Conservation (phyloP, 2,888 invertebrate species). For the Chromoteleia sp. region DNA sequence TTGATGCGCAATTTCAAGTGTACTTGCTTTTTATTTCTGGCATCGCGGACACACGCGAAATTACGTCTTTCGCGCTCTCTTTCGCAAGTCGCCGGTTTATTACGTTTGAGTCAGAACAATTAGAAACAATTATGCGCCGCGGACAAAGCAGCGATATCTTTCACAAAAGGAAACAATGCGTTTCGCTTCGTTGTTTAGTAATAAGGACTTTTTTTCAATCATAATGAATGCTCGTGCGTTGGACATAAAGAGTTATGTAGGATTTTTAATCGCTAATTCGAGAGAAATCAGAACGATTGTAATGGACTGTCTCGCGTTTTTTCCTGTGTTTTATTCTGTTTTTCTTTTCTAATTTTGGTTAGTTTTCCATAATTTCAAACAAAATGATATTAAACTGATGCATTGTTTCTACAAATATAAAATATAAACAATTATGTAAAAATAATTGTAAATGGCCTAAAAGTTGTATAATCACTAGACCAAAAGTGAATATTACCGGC, state of each 20-base stretch:
- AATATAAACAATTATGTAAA: no score
- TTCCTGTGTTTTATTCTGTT: background rate
- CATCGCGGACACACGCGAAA: conserved; percentile 40
- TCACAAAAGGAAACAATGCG: conserved; percentile 33
- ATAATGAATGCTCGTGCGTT: background rate
- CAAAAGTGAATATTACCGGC: no score
- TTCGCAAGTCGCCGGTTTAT: conserved; percentile 40
- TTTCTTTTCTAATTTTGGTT: no score
- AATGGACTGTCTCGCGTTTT: background rate
- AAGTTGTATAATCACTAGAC: no score
- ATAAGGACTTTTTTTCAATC: conserved; percentile 14
- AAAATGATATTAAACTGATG: no score
- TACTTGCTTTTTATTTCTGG: conserved; percentile 22
- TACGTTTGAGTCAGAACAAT: conserved; percentile 24
- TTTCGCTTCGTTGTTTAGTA: conserved; percentile 34
- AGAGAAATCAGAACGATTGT: background rate
- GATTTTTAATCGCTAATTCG: conserved; percentile 14
- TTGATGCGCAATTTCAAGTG: conserved; percentile 67
- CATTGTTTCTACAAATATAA: no score
- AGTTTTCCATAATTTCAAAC: no score
- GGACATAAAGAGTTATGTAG: background rate
- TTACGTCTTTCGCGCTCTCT: conserved; percentile 32
- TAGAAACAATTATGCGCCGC: conserved; percentile 35
- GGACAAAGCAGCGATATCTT: conserved; percentile 35
- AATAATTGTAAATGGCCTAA: no score